Evolutionary conservation across 2,113 vertebrate genomes (phyloP).

Genomic region (Hypocryptadius cinnamomeus): DNA sequence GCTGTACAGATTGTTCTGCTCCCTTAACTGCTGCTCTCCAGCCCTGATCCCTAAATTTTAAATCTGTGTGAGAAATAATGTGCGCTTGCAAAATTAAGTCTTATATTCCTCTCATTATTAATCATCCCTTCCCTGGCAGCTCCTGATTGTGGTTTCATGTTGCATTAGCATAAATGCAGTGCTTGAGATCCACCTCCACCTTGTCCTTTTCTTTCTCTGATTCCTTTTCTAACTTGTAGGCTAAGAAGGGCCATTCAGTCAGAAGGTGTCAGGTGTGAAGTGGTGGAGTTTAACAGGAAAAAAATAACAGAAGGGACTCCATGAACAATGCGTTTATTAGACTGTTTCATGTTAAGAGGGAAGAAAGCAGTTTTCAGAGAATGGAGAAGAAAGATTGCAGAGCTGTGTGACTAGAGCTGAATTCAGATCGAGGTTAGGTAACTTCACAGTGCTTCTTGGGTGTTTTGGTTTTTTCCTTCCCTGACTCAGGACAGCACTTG

Average conservation of each 20-base stretch:
- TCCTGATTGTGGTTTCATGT: conserved; percentile 17
- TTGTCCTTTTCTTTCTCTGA: background rate
- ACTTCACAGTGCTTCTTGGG: background rate
- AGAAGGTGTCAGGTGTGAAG: conserved; percentile 14
- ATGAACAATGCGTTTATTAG: background rate
- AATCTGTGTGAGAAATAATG: conserved; percentile 17
- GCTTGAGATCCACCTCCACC: background rate
- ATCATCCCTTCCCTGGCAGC: conserved; percentile 15
- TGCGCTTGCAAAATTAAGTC: conserved; percentile 2
- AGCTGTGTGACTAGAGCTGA: background rate
- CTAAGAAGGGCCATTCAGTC: conserved; percentile 10
- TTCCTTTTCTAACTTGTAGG: conserved; percentile 1
- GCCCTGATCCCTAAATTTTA: background rate
- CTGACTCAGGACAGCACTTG: background rate
- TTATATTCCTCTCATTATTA: conserved; percentile 5
- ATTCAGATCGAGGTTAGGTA: background rate
- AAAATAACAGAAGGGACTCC: background rate
- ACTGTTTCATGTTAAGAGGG: background rate
- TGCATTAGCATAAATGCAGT: background rate
- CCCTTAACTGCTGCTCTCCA: conserved; percentile 5
- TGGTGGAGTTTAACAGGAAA: background rate
- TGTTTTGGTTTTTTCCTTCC: background rate
- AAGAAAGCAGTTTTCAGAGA: background rate
- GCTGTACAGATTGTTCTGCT: background rate
- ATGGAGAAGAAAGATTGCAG: background rate